phyloP scores from a whole-genome alignment of 2,888 invertebrate genomes.

The Heterodera filipjevi region DNA sequence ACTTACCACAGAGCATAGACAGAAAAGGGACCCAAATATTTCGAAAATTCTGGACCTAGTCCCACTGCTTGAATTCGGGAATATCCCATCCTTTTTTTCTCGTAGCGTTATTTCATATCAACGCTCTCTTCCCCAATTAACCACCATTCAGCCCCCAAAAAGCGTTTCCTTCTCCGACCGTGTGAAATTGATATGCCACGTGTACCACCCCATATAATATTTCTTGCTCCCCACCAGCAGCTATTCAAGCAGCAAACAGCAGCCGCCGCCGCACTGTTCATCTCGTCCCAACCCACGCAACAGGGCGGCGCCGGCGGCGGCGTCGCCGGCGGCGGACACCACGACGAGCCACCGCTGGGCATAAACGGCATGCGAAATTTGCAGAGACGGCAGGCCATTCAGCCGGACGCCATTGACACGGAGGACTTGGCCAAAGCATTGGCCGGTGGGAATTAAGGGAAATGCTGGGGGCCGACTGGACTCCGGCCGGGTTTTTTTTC shows the following conservation, averaged over 20 bases:
- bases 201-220: not conserved
- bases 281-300: conserved; percentile 7
- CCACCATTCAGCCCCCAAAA: not conserved
- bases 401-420: conserved; percentile 16
- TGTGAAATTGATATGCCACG: conserved; percentile 3
- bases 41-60: too few species aligned
- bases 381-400: conserved; percentile 10
- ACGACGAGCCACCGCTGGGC: not conserved
- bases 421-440: not conserved
- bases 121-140: not conserved
- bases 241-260: not conserved
- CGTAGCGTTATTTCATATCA: not conserved
- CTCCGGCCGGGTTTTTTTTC: not conserved
- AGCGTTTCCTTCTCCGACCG: not conserved
- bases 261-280: not conserved
- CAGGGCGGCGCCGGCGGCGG: not conserved
- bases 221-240: not conserved
- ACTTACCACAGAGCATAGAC: too few species aligned
- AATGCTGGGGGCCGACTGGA: not conserved
- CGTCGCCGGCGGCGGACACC: not conserved
- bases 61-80: too few species aligned
- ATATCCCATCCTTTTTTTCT: too few species aligned
- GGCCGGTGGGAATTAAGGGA: not conserved
- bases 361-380: conserved; percentile 10
- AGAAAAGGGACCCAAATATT: too few species aligned